phyloP scores from a whole-genome alignment of 2,797 vertebrate genomes.

The Coreius guichenoti region DNA sequence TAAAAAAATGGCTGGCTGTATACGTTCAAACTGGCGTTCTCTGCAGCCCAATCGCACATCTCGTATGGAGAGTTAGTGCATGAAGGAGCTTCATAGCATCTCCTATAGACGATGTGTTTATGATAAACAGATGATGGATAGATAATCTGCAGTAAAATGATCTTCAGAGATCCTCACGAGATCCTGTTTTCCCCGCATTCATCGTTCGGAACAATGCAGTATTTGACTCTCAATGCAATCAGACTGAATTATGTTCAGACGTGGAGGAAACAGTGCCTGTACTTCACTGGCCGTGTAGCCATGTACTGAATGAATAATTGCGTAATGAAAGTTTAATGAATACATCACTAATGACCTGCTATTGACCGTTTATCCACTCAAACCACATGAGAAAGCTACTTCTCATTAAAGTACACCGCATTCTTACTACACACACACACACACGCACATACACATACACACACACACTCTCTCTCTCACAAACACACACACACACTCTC shows the following conservation, averaged over 20 bases:
- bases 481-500: too few species aligned
- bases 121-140: neutral
- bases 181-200: neutral
- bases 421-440: conserved; percentile 2
- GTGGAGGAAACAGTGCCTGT: neutral
- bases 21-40: neutral
- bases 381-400: neutral
- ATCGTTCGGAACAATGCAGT: neutral
- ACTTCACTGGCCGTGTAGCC: neutral
- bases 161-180: neutral
- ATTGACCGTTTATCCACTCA: conserved; percentile 8
- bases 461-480: neutral
- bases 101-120: neutral
- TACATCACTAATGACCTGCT: conserved; percentile 6
- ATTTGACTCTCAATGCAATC: neutral
- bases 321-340: conserved; percentile 3
- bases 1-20: too few species aligned
- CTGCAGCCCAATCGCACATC: neutral
- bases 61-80: neutral
- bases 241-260: neutral
- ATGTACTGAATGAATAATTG: neutral
- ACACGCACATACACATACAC: too few species aligned
- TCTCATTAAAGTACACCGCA: neutral
- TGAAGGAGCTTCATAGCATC: neutral
- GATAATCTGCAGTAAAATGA: neutral